Conservation (phyloP, 2,888 invertebrate genomes). For the Plagiodera versicolora region DNA sequence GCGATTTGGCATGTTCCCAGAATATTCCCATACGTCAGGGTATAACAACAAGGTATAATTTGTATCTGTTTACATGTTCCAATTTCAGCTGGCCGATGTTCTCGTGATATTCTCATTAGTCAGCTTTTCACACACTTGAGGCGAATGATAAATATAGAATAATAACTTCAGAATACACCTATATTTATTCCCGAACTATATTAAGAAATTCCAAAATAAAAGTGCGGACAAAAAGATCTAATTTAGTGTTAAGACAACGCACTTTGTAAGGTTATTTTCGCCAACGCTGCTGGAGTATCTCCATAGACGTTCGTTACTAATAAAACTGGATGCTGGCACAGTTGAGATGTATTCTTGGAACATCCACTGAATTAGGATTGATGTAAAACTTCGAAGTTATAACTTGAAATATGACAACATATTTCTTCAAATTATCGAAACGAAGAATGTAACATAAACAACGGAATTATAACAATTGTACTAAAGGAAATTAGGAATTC, state of each 20-base stretch:
- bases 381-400: too few relatives aligned
- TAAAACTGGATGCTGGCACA: too few relatives aligned
- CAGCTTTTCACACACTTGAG: background rate
- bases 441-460: too few relatives aligned
- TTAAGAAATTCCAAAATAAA: constrained; percentile 15
- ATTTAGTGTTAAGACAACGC: constrained; percentile 28
- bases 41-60: background rate
- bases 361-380: too few relatives aligned
- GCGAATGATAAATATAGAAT: constrained; percentile 3
- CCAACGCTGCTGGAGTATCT: constrained; percentile 16
- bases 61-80: background rate
- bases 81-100: background rate
- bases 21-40: background rate
- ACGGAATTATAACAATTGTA: too few relatives aligned
- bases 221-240: constrained; percentile 16
- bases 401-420: too few relatives aligned
- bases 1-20: background rate
- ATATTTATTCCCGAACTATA: constrained; percentile 8
- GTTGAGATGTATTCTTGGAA: too few relatives aligned
- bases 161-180: constrained; percentile 10
- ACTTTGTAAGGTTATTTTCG: constrained; percentile 26
- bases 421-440: too few relatives aligned
- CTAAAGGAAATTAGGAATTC: too few relatives aligned
- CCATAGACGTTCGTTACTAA: constrained; percentile 14
- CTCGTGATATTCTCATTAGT: background rate